phyloP scores from a whole-genome alignment of 92 coral and sea anemone genomes.

The Palythoa grandiflora region DNA sequence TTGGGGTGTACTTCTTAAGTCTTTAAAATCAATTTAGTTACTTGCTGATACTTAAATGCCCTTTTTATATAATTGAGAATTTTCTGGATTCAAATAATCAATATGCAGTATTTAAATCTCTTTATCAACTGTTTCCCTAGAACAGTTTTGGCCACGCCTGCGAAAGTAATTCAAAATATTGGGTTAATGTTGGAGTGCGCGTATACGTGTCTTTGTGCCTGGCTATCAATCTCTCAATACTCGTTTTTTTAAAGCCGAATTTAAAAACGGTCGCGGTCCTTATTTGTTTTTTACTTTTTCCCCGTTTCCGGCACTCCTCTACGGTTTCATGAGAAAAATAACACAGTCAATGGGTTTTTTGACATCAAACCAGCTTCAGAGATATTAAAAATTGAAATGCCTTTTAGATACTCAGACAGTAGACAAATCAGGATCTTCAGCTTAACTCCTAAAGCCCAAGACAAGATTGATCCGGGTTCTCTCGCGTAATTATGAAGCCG shows the following conservation, averaged over 20 bases:
- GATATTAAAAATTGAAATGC: background rate
- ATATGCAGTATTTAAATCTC: background rate
- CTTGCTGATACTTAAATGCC: too few species aligned
- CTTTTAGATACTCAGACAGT: background rate
- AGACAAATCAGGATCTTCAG: background rate
- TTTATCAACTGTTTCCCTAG: background rate
- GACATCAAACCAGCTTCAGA: background rate
- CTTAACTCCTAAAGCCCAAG: background rate
- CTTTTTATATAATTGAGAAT: background rate
- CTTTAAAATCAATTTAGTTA: too few species aligned
- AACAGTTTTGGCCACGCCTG: background rate
- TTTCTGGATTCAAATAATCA: background rate
- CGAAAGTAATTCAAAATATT: background rate
- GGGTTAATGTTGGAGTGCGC: too few species aligned
- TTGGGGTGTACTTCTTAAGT: too few species aligned
- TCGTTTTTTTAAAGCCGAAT: background rate
- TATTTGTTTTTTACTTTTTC: conserved; percentile 33
- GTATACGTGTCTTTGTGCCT: background rate
- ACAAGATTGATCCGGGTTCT: conserved; percentile 1
- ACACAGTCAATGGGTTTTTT: background rate
- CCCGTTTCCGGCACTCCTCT: background rate
- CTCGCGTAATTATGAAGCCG: background rate
- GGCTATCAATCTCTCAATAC: background rate
- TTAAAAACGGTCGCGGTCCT: background rate
- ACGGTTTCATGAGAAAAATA: conserved; percentile 1